Base-by-base conservation (phyloP, 2,888 invertebrate species). In the Ganaspis brasiliensis region DNA sequence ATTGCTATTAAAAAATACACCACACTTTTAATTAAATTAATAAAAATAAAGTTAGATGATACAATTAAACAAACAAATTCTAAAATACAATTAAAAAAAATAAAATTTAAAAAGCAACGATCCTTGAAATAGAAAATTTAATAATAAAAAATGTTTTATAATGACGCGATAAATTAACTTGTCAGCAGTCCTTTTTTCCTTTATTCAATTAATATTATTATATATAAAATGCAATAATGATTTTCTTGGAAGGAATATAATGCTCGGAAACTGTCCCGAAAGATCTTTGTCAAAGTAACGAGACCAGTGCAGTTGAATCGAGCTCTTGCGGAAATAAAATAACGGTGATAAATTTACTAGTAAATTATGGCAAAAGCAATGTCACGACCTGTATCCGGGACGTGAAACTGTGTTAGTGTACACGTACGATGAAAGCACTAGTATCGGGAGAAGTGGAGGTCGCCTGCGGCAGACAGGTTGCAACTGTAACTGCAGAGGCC, bases 381-480 rank as follows among this genome's bases (percentile, higher is more conserved):
- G 67, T 67, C 67, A 67, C 45, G 24, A 45, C 67, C 67, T 67
- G 67, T 45, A 67, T 67, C 67, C 24, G 45, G 67, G n/a, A 24
- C 4, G 8, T 59, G 31, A 16, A n/a, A 26, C 9, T 59, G 59
- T 59, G 59, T 59, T 1, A 59, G 31, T 31, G n/a, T 24, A 59
- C 24, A 45, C 24, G 21, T 24, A 67, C 67, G 14, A 67, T 67
- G 24, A 67, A 67, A 67, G 67, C 67, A 10, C 24, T 45, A 37
- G 21, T 1, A 67, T 45, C 14, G 40, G 63, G 67, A 67, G 67
- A 67, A 67, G 67, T 67, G 67, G 67, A 67, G 67, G 67, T 67
- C 24, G 67, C 67, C 67, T 67, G 67, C 45, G n/a, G 45, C 67
- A 45, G 67, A 67, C 67, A 67, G 67, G 24, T 40, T 67, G 67